A percentile compares a stretch with the other conserved stretches of the same genome.
phyloP scores from a whole-genome alignment of 2,888 invertebrate genomes.

The Scrobipalpa atriplicella region DNA sequence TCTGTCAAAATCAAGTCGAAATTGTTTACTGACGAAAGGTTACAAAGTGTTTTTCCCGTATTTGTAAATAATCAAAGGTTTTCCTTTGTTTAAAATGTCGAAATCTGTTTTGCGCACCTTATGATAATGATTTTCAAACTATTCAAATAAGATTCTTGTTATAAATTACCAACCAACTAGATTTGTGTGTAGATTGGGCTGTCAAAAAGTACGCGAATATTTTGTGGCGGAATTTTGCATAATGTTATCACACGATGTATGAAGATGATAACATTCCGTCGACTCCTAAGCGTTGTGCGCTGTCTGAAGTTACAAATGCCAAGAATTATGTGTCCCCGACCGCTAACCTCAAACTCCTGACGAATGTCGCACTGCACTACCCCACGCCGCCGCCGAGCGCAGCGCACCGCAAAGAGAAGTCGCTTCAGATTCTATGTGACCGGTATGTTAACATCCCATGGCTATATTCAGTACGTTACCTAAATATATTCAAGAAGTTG shows the following conservation, averaged over 20 bases:
- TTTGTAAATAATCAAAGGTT: slow-evolving; percentile 19
- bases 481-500: not conserved
- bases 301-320: slow-evolving; percentile 81
- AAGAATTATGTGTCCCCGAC: slow-evolving; percentile 84
- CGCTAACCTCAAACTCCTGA: slow-evolving; percentile 86
- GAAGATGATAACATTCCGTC: slow-evolving; percentile 78
- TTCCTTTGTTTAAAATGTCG: slow-evolving; percentile 10
- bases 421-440: slow-evolving; percentile 83
- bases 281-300: slow-evolving; percentile 79
- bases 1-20: slow-evolving; percentile 54
- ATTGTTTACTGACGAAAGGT: slow-evolving; percentile 73
- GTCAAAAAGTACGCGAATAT: slow-evolving; percentile 78
- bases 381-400: slow-evolving; percentile 79
- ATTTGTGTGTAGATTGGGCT: slow-evolving; percentile 52
- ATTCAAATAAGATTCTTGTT: slow-evolving; percentile 36
- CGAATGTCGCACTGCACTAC: slow-evolving; percentile 83
- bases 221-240: slow-evolving; percentile 67
- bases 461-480: not conserved
- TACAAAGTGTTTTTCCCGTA: slow-evolving; percentile 46
- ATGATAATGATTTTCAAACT: slow-evolving; percentile 27
- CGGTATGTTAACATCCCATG: slow-evolving; percentile 59
- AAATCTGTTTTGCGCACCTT: not conserved
- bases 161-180: slow-evolving; percentile 60
- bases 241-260: slow-evolving; percentile 79
- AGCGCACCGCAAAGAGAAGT: slow-evolving; percentile 82